Conservation (phyloP, 2,888 invertebrate species). For the Dione juno region DNA sequence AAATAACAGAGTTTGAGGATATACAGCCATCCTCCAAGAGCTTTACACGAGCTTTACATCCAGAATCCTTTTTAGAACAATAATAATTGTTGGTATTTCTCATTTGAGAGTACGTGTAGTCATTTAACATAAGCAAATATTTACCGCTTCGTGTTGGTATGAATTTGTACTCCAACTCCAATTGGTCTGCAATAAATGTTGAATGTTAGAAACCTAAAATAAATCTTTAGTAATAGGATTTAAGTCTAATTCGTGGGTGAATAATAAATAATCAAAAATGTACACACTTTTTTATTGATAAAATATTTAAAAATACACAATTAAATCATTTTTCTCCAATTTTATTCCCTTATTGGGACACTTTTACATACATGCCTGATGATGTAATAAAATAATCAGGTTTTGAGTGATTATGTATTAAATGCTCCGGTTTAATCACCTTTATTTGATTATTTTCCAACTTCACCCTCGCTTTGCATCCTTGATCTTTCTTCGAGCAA, state of each 20-base stretch:
- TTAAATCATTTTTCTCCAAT: no score
- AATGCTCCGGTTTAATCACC: conserved; percentile 22
- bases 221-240: not conserved
- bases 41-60: conserved; percentile 53
- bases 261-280: not conserved
- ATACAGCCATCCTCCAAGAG: conserved; percentile 41
- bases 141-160: conserved; percentile 51
- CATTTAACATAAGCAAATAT: conserved; percentile 52
- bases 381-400: conserved; percentile 30
- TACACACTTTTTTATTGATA: not conserved
- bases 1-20: conserved; percentile 26
- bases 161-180: conserved; percentile 40
- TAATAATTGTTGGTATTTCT: conserved; percentile 46
- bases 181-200: conserved; percentile 39
- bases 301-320: not conserved
- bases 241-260: not conserved
- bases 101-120: conserved; percentile 53
- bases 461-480: conserved; percentile 35
- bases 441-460: conserved; percentile 22
- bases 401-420: conserved; percentile 30
- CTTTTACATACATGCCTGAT: conserved; percentile 27
- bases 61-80: conserved; percentile 48
- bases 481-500: conserved; percentile 26
- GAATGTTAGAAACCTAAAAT: not conserved
- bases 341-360: not conserved